Evolutionary conservation across 2,113 vertebrate genomes (phyloP).

Genomic region (Brachirus orientalis): DNA sequence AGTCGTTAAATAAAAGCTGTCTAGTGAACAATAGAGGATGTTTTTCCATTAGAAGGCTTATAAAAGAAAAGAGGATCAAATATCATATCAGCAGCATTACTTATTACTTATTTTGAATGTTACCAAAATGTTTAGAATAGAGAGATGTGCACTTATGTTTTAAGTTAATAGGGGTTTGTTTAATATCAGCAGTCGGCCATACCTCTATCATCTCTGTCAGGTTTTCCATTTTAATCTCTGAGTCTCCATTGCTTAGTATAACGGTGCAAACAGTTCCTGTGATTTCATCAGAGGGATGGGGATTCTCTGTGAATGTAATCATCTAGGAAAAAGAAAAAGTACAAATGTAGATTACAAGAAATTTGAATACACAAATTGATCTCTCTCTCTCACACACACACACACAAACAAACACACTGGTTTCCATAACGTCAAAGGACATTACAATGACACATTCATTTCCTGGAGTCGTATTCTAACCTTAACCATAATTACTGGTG

Average conservation of each 20-base stretch:
- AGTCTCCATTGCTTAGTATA: slow-evolving; percentile 9
- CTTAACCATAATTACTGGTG: no score
- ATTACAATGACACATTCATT: no score
- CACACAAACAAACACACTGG: no score
- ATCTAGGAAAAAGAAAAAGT: slow-evolving; percentile 63
- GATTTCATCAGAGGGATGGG: slow-evolving; percentile 65
- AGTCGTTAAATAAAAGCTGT: neutral
- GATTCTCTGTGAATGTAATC: slow-evolving; percentile 71
- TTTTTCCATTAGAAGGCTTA: neutral
- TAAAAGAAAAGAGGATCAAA: neutral
- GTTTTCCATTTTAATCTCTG: slow-evolving; percentile 57
- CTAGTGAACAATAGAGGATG: neutral
- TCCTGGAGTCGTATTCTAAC: no score
- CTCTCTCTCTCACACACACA: neutral
- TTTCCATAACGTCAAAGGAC: no score
- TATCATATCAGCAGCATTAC: no score
- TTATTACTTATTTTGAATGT: no score
- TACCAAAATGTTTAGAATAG: no score
- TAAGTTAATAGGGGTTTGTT: no score
- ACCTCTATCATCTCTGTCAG: slow-evolving; percentile 80
- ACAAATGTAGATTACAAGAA: neutral
- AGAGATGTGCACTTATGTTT: no score
- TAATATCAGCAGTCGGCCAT: neutral
- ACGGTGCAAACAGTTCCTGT: slow-evolving; percentile 74
- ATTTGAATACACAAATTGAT: neutral